A percentile compares a stretch with the other conserved stretches of the same genome.
Evolutionary conservation across 2,888 invertebrate genomes (phyloP).

Genomic region (Stenoptilia bipunctidactyla): DNA sequence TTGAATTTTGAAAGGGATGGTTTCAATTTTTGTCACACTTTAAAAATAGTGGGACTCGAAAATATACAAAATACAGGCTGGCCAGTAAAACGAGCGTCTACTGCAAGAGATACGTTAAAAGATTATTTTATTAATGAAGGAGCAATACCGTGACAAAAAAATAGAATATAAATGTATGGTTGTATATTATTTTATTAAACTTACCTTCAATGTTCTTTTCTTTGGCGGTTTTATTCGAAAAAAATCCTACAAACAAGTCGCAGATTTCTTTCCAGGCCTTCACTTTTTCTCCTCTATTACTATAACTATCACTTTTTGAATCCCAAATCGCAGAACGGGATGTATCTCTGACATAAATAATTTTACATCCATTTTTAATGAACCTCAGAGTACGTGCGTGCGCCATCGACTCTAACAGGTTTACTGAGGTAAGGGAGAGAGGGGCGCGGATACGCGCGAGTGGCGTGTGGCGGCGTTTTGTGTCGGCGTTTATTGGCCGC

Average conservation of each 20-base stretch:
- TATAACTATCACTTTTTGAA: slow-evolving; percentile 18
- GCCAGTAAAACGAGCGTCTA: slow-evolving; percentile 14
- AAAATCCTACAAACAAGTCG: slow-evolving; percentile 16
- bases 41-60: slow-evolving; percentile 16
- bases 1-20: slow-evolving; percentile 13
- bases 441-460: slow-evolving; percentile 2
- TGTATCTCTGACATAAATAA: slow-evolving; percentile 18
- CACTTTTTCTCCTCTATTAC: slow-evolving; percentile 18
- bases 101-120: slow-evolving; percentile 18
- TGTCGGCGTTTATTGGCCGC: slow-evolving; percentile 6
- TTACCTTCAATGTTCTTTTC: slow-evolving; percentile 20
- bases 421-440: slow-evolving; percentile 13
- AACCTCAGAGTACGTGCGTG: slow-evolving; percentile 16
- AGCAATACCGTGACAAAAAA: slow-evolving; percentile 19
- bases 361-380: slow-evolving; percentile 10
- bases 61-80: slow-evolving; percentile 16
- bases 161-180: slow-evolving; percentile 18
- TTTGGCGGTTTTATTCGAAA: slow-evolving; percentile 17
- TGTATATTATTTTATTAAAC: slow-evolving; percentile 15
- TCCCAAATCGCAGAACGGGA: slow-evolving; percentile 21
- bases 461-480: slow-evolving; percentile 6
- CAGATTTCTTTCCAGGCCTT: slow-evolving; percentile 21
- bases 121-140: slow-evolving; percentile 20
- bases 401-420: slow-evolving; percentile 12
- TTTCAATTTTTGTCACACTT: slow-evolving; percentile 15